Evolutionary conservation across 2,888 invertebrate genomes (phyloP), one percentile per base, ranked within the genome.

Genomic region (Stenolophus ochropezus): DNA sequence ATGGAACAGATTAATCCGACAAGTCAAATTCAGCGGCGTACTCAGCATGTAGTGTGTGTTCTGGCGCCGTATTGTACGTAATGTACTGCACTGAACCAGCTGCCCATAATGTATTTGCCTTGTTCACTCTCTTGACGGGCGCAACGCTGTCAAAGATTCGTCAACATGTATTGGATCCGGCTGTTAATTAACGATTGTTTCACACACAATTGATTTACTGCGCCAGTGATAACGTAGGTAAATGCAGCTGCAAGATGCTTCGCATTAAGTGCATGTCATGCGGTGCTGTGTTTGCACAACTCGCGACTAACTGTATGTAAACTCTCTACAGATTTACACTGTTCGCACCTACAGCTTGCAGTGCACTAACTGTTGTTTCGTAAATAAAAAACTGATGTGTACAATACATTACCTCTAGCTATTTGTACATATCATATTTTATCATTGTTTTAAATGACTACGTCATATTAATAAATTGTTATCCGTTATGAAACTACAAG

Each of bases 1-100:
- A 6, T 69, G 42, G 61, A 69, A 69, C 33, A 69, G 65, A 69
- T 69, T 69, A 69, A 33, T 69, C 33, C 65, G 65, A 69, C 33
- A 61, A 61, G 61, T 69, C 65, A 69, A 69, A 69, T 33, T 69
- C 65, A 69, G 33, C 21, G 25, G 33, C 16, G 27, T 27, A 5
- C 53, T 20, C 16, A 25, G 47, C 25, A 51, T 51, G 16, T 61
- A 23, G 14, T 61, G 47, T 73, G 18, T 73, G 73, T 73, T 21
- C 11, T 11, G 18, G n/a, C 11, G 11, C 33, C 11, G 14, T 23
- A 23, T n/a, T 23, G 56, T 73, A 49, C 21, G 18, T 47, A 18
- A 20, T 21, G 71, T 71, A 18, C 14, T 42, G 33, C 33, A 42
- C 8, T 42, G 61, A 23, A 25, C n/a, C 23, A 20, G 20, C 56